These are phyloP conservation scores for Varecia variegata DNA, from an alignment of 2,797 vertebrate genomes.

Conservation along the genomic window DNA sequence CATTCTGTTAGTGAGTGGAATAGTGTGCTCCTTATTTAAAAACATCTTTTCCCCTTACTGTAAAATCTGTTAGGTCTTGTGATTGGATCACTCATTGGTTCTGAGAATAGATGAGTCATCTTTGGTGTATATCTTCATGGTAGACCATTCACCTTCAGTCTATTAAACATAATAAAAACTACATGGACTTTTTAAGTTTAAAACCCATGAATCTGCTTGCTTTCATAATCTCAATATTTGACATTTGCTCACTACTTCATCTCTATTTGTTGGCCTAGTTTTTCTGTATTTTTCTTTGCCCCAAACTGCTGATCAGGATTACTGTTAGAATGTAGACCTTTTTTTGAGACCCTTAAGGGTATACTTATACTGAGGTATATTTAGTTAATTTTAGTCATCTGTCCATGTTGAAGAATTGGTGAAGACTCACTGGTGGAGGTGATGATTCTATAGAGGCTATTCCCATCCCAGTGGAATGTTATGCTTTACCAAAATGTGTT, in stretches of 20 bases:
- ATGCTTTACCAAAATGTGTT: slow-evolving; percentile 75
- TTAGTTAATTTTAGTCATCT: slow-evolving; percentile 49
- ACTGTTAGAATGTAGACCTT: slow-evolving; percentile 8
- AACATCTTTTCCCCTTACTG: slow-evolving; percentile 8
- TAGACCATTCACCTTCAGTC: slow-evolving; percentile 40
- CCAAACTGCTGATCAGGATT: slow-evolving; percentile 50
- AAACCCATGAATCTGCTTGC: slow-evolving; percentile 25
- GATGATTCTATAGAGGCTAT: slow-evolving; percentile 49
- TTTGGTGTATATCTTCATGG: slow-evolving; percentile 19
- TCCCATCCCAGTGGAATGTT: slow-evolving; percentile 63
- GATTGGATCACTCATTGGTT: slow-evolving; percentile 29
- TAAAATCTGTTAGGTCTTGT: neutral
- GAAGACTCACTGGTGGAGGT: slow-evolving; percentile 60
- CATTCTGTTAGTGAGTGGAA: slow-evolving; percentile 5
- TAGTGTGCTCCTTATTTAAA: slow-evolving; percentile 51
- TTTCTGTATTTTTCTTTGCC: slow-evolving; percentile 60
- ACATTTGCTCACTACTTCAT: slow-evolving; percentile 54
- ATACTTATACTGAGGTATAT: slow-evolving; percentile 1
- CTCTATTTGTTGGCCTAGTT: slow-evolving; percentile 36
- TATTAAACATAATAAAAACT: neutral
- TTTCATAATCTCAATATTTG: slow-evolving; percentile 34
- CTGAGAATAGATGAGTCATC: slow-evolving; percentile 15
- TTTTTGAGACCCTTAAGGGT: slow-evolving; percentile 33
- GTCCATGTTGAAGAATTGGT: slow-evolving; percentile 36
- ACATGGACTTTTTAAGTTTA: slow-evolving; percentile 18